Conservation (phyloP, 2,888 invertebrate species). For the Nephrocerus scutellatus region DNA sequence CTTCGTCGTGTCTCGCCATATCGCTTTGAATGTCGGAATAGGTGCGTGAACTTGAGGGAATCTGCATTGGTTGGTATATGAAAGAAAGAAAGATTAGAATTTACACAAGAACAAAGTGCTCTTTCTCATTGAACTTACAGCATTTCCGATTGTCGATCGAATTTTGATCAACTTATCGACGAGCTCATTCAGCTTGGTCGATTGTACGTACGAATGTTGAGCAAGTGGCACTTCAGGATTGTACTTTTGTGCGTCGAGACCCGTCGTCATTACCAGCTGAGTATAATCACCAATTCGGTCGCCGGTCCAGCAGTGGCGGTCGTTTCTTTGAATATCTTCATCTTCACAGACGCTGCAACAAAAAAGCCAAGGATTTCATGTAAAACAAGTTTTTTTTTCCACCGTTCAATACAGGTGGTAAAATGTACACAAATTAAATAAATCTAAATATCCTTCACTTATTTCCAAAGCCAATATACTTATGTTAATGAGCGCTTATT, state of each 20-base stretch:
- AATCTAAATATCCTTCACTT: too few relatives aligned
- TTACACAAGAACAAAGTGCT: constrained; percentile 15
- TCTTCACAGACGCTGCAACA: constrained; percentile 41
- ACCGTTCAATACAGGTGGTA: too few relatives aligned
- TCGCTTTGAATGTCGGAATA: constrained; percentile 46
- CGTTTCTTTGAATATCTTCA: constrained; percentile 40
- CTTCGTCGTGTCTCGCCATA: constrained; percentile 44
- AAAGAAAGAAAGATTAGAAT: neutral
- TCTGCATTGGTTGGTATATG: constrained; percentile 26
- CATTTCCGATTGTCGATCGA: constrained; percentile 42
- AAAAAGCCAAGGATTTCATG: too few relatives aligned
- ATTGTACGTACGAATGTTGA: constrained; percentile 31
- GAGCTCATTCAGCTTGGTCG: constrained; percentile 41
- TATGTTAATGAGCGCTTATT: too few relatives aligned
- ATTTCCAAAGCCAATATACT: too few relatives aligned
- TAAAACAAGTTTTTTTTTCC: too few relatives aligned
- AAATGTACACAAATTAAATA: too few relatives aligned
- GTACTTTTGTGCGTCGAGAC: constrained; percentile 43
- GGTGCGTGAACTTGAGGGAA: constrained; percentile 35
- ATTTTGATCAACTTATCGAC: constrained; percentile 46
- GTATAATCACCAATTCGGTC: constrained; percentile 45
- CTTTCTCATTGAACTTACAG: constrained; percentile 32
- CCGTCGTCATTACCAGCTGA: constrained; percentile 41
- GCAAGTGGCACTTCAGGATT: constrained; percentile 47
- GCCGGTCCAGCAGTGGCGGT: constrained; percentile 47